phyloP scores from a whole-genome alignment of 2,888 invertebrate genomes.

The Caenorhabditis sp. region DNA sequence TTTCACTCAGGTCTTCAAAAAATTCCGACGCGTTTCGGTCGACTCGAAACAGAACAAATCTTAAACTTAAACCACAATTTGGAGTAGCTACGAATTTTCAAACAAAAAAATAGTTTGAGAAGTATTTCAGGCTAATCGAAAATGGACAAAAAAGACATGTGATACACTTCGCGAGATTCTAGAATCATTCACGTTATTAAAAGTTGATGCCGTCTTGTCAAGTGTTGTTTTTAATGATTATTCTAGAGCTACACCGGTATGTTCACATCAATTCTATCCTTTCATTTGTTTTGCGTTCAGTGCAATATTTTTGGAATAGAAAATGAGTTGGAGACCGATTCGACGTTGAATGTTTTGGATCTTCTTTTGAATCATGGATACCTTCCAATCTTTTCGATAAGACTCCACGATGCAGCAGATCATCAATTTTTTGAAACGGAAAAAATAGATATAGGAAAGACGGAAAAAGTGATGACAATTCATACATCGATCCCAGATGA shows the following conservation, averaged over 20 bases:
- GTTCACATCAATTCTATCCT: not conserved
- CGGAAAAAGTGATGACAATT: constrained; percentile 1
- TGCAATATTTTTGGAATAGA: constrained; percentile 14
- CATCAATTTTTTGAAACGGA: constrained; percentile 11
- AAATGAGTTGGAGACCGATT: not conserved
- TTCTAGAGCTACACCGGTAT: constrained; percentile 12
- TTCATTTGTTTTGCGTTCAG: not conserved
- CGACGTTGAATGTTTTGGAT: not conserved
- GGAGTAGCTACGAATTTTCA: not conserved
- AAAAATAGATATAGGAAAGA: not conserved
- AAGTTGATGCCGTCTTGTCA: constrained; percentile 15
- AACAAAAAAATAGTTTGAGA: not conserved
- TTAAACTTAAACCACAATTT: too few relatives aligned
- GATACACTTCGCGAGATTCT: constrained; percentile 17
- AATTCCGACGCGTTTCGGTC: too few relatives aligned
- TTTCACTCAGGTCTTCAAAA: too few relatives aligned
- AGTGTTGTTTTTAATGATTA: constrained; percentile 33
- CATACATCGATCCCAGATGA: constrained; percentile 11
- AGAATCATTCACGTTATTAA: constrained; percentile 3
- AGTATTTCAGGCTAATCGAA: constrained; percentile 3
- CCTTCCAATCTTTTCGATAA: not conserved
- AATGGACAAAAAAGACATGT: constrained; percentile 18
- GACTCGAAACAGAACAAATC: too few relatives aligned
- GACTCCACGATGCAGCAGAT: constrained; percentile 11
- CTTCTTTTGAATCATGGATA: not conserved